Evolutionary conservation across 2,888 invertebrate genomes (phyloP), one percentile per base, ranked within the genome.

Genomic region (Lochmaea capreae): DNA sequence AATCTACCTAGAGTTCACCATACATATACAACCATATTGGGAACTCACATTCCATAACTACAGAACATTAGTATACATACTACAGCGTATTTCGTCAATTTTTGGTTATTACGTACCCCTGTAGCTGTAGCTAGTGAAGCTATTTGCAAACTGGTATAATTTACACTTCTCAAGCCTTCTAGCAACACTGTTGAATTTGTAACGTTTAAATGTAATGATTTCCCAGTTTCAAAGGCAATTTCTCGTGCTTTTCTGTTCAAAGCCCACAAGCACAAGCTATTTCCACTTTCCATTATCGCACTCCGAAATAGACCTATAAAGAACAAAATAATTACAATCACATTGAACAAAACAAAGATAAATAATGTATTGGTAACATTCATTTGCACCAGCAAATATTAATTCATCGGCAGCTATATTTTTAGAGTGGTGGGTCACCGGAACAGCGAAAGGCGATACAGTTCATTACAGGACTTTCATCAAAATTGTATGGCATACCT

Each of bases 251-350:
- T 71, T 66, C 81, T 77, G 33, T 76, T 77, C 8, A 80, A 73
- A 8, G 75, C 73, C 83, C 83, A 84, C 18, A 80, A 70, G 67
- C 79, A 78, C 33, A 83, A 67, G 12, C 79, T 79, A 2, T 77
- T 72, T 3, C 83, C 84, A 71, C 82, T 82, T 66, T 81, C 71
- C 77, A 83, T 69, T 22, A 84, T 84, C 42, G 80, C 84, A 43
- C 74, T 71, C 4, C 79, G 72, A 65, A 80, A 83, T 65, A 83
- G 73, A 54, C 80, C 83, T 81, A 71, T 11, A 61, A 58, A 0
- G 74, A 49, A 49, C 14, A 65, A 22, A 59, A 66, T 52, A 26
- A 12, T 66, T 16, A 52, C 5, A 52, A 14, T 6, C 14, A n/a
- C 16, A 18, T 43, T 11, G 26, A 6, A 1, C 14, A 10, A n/a